phyloP scores from a whole-genome alignment of 35 echinoderm and acorn worm genomes.

The Acanthaster planci region DNA sequence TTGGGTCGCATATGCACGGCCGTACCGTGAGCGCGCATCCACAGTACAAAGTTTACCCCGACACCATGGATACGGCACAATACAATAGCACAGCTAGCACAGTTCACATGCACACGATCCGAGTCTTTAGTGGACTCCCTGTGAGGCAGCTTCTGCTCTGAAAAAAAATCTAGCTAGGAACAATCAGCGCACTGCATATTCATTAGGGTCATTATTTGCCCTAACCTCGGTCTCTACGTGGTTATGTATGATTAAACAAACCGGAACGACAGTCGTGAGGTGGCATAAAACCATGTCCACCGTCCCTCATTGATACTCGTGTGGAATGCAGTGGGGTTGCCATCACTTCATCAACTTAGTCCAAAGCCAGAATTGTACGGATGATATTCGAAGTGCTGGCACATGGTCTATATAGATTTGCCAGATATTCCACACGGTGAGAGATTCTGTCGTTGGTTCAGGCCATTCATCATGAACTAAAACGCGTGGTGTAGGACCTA shows the following conservation, averaged over 20 bases:
- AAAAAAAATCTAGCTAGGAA: background rate
- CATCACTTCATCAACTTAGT: background rate
- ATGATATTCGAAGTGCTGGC: background rate
- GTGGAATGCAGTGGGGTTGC: background rate
- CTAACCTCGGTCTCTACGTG: conserved; percentile 22
- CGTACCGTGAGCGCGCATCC: background rate
- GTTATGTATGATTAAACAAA: background rate
- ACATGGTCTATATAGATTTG: background rate
- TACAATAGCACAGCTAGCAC: background rate
- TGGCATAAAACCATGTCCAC: background rate
- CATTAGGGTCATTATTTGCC: conserved; percentile 13
- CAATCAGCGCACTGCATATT: conserved; percentile 4
- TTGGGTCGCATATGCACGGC: too few species aligned
- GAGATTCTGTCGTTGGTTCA: too few species aligned
- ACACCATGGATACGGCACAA: conserved; percentile 11
- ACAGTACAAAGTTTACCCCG: conserved; percentile 17
- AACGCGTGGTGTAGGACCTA: too few species aligned
- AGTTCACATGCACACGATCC: background rate
- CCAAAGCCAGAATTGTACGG: background rate
- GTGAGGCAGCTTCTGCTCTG: background rate
- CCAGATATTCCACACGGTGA: background rate
- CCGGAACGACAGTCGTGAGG: background rate
- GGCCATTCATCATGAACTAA: too few species aligned
- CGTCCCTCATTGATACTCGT: background rate
- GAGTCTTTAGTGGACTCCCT: background rate